These are phyloP conservation scores for Caenorhabditis sp. DNA, from an alignment of 2,888 invertebrate species.

Conservation along the genomic window DNA sequence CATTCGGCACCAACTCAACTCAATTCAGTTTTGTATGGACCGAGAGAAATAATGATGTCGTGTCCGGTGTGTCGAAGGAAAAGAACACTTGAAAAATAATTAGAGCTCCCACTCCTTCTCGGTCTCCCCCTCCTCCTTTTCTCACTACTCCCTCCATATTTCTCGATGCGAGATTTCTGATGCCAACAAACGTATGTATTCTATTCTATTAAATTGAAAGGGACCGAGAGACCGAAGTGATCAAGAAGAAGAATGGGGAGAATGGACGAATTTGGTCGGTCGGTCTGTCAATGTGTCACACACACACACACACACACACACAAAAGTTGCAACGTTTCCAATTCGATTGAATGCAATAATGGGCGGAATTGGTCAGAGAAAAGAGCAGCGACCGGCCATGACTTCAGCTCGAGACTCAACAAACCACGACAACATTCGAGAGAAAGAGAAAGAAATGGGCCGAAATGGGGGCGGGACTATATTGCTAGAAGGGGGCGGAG, in stretches of 20 bases:
- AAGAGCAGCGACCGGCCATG: constrained; percentile 9
- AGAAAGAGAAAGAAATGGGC: constrained; percentile 6
- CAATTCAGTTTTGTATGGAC: constrained; percentile 34
- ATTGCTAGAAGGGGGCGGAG: constrained; percentile 54
- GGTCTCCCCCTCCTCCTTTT: background rate
- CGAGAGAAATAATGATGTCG: constrained; percentile 55
- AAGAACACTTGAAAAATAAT: constrained; percentile 60
- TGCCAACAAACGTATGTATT: background rate
- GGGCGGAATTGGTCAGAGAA: constrained; percentile 46
- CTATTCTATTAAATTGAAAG: constrained; percentile 51
- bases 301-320: no score
- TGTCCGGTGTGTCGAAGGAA: constrained; percentile 4
- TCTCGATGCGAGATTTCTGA: constrained; percentile 22
- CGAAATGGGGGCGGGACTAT: constrained; percentile 37
- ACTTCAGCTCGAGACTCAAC: background rate
- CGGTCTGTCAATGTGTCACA: background rate
- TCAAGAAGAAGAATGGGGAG: constrained; percentile 21
- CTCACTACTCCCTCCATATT: no score
- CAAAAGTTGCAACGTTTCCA: constrained; percentile 53
- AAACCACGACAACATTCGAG: constrained; percentile 35
- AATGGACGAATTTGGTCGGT: constrained; percentile 25
- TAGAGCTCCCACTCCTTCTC: constrained; percentile 11
- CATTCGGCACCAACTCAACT: constrained; percentile 25
- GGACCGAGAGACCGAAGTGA: constrained; percentile 27
- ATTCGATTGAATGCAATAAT: constrained; percentile 56